Evolutionary conservation across 2,888 invertebrate genomes (phyloP), one percentile per base, ranked within the genome.

Genomic region (Marronus borbonicus): DNA sequence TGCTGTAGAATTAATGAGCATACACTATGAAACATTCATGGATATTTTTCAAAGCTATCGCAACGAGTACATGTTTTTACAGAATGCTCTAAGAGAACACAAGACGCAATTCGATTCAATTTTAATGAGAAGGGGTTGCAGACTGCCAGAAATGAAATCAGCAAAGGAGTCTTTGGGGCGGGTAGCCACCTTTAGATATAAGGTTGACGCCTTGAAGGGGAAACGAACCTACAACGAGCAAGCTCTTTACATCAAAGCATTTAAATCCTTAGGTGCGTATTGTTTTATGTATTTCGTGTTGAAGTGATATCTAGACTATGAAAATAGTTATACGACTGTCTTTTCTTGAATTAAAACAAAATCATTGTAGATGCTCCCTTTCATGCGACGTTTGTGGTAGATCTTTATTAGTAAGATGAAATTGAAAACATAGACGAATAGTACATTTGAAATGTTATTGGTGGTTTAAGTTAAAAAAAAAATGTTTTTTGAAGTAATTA

Each of bases 31-130:
- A 17, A 50, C 60, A 8, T 79, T 79, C 50, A 36, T 79, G 14
- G 79, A 79, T 60, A 77, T 76, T 39, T 79, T 79, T 20, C 79
- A 79, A 60, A 76, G 77, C 17, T 79, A 72, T 36, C 58, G 74
- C 17, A 79, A 24, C 31, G 76, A 79, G 36, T 66, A 77, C 36
- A 49, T 77, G 36, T 70, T 68, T 39, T 50, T 79, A 10, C 79
- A 79, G 52, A 79, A 76, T 20, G 78, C 80, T 60, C 28, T 80
- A 50, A 58, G 39, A 10, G 39, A 75, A 17, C 80, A 80, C n/a
- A 79, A 79, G 80, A 14, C 12, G 1, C 60, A 77, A 4, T 77
- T 68, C 14, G 76, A 77, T 5, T 75, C 78, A 20, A 75, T 77
- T 44, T 65, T 80, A 65, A 70, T 77, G 75, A 65, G 80, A 39